Conservation (phyloP, 1,140 invertebrate genomes). For the Temnothorax nylanderi region DNA sequence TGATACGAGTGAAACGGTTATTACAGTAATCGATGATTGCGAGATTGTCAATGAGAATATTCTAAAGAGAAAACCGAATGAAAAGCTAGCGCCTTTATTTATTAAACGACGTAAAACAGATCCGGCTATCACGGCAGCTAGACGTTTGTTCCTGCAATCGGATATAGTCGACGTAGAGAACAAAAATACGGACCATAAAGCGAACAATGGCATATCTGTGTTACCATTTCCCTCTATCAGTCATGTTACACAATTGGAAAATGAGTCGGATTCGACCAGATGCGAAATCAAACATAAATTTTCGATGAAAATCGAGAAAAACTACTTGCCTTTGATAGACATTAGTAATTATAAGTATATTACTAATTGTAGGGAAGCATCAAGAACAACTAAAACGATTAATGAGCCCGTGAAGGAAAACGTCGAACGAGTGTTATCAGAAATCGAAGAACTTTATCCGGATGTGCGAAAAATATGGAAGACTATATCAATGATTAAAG, state of each 20-base stretch:
- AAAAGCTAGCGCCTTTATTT: constrained; percentile 84
- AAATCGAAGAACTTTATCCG: constrained; percentile 75
- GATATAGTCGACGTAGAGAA: constrained; percentile 73
- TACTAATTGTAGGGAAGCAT: constrained; percentile 14
- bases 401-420: constrained; percentile 58
- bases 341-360: constrained; percentile 56
- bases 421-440: constrained; percentile 68
- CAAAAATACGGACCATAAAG: constrained; percentile 56
- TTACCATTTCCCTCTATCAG: constrained; percentile 81
- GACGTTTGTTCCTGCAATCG: constrained; percentile 78
- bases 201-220: constrained; percentile 4
- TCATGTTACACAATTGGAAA: constrained; percentile 79
- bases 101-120: constrained; percentile 80
- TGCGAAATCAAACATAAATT: constrained; percentile 8
- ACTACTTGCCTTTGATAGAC: constrained; percentile 53
- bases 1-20: background rate
- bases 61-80: constrained; percentile 69
- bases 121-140: constrained; percentile 74
- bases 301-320: constrained; percentile 8
- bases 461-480: constrained; percentile 76
- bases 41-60: constrained; percentile 59
- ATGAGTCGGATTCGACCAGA: background rate
- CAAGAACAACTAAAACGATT: background rate
- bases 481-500: constrained; percentile 68
- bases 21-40: background rate